Conservation (phyloP, 2,797 vertebrate species). For the Catostomus latipinnis region DNA sequence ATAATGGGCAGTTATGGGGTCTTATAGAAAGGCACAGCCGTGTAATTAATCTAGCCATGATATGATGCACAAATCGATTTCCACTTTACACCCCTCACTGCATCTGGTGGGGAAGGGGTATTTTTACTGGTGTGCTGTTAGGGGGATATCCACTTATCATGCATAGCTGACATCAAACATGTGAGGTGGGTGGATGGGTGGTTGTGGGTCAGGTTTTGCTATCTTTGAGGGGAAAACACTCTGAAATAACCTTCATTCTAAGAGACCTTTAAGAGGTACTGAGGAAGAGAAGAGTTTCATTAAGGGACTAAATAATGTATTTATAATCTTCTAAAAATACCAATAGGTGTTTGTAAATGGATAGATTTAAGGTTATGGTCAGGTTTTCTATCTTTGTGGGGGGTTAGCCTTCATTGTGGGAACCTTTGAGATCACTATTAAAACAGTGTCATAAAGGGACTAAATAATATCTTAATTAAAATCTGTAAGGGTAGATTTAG, state of each 20-base stretch:
- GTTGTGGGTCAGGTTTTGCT: slow-evolving; percentile 21
- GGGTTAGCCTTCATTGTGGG: too few species aligned
- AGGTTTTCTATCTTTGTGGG: too few species aligned
- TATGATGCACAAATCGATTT: slow-evolving; percentile 49
- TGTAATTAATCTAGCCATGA: slow-evolving; percentile 40
- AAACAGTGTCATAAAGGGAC: too few species aligned
- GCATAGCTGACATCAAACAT: slow-evolving; percentile 31
- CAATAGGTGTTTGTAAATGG: slow-evolving; percentile 7
- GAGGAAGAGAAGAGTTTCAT: neutral
- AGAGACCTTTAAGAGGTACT: neutral
- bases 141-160: slow-evolving; percentile 41
- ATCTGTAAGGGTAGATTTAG: too few species aligned
- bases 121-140: neutral
- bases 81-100: slow-evolving; percentile 38
- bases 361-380: neutral
- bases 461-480: too few species aligned
- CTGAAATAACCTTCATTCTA: slow-evolving; percentile 13
- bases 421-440: too few species aligned
- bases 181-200: slow-evolving; percentile 7
- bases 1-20: neutral
- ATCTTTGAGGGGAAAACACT: slow-evolving; percentile 10
- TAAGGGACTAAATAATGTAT: slow-evolving; percentile 26
- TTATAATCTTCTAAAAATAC: slow-evolving; percentile 20
- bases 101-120: neutral
- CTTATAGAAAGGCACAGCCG: slow-evolving; percentile 25